phyloP scores from a whole-genome alignment of 2,113 vertebrate species.

The Entomyzon cyanotis region DNA sequence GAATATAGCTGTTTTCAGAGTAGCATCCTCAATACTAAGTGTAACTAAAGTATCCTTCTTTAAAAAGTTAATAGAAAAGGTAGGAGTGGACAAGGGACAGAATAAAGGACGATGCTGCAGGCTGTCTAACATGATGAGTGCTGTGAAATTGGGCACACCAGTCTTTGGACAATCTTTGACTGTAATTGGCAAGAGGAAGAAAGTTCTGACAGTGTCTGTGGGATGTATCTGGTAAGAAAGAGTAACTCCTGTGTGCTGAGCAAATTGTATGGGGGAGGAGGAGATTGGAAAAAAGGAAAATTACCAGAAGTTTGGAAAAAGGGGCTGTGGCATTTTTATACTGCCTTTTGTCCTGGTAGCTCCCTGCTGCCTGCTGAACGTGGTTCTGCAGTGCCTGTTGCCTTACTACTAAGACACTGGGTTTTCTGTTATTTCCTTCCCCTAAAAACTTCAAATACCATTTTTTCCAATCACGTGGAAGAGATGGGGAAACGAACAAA shows the following conservation, averaged over 20 bases:
- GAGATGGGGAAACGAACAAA: background rate
- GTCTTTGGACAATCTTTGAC: background rate
- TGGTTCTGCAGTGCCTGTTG: background rate
- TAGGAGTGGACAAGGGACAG: background rate
- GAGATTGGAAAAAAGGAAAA: background rate
- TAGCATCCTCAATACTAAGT: background rate
- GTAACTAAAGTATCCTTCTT: background rate
- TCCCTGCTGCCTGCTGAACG: background rate
- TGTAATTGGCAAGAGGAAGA: background rate
- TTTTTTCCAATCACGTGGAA: background rate
- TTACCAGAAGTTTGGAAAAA: background rate
- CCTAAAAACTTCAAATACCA: background rate
- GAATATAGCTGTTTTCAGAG: background rate
- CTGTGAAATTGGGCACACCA: background rate
- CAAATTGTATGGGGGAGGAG: background rate
- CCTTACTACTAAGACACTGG: background rate
- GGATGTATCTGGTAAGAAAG: background rate
- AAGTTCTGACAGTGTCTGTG: background rate
- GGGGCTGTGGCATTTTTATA: background rate
- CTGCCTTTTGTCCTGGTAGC: background rate
- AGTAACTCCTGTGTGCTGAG: background rate
- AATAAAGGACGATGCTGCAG: background rate
- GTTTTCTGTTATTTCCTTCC: background rate
- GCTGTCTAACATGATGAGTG: background rate
- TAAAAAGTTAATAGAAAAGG: background rate